phyloP scores from a whole-genome alignment of 2,113 vertebrate species.

The Motacilla tschutschensis region DNA sequence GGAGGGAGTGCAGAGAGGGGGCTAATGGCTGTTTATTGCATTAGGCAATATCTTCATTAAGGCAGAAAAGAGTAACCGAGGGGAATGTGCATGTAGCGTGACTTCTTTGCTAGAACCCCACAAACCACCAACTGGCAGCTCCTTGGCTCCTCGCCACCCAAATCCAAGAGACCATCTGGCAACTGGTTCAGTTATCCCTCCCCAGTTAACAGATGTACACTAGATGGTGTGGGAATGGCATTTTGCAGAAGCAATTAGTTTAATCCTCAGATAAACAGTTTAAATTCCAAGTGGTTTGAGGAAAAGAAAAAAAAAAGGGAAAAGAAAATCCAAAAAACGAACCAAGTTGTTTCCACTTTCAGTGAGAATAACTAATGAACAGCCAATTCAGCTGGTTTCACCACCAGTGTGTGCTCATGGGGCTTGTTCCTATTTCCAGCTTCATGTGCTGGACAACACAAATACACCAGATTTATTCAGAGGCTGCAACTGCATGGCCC shows the following conservation, averaged over 20 bases:
- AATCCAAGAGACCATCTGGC: slow-evolving; percentile 68
- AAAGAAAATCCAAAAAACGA: background rate
- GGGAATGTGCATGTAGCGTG: slow-evolving; percentile 19
- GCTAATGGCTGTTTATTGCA: slow-evolving; percentile 28
- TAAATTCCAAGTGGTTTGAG: slow-evolving; percentile 46
- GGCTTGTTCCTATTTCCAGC: background rate
- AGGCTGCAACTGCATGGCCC: background rate
- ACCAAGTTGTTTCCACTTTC: background rate
- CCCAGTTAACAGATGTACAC: slow-evolving; percentile 54
- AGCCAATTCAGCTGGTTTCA: background rate
- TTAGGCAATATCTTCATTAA: slow-evolving; percentile 51
- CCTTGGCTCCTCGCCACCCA: slow-evolving; percentile 58
- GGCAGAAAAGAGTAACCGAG: background rate
- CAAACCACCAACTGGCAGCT: slow-evolving; percentile 57
- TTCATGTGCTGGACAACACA: background rate
- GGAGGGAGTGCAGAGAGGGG: background rate
- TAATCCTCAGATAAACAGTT: slow-evolving; percentile 61
- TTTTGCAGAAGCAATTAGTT: slow-evolving; percentile 64
- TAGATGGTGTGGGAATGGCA: slow-evolving; percentile 39
- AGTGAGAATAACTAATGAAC: background rate
- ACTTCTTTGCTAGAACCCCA: slow-evolving; percentile 44
- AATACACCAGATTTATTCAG: background rate
- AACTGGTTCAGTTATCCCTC: slow-evolving; percentile 39
- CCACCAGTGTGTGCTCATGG: accelerated
- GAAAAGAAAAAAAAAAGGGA: background rate